Base-by-base conservation (phyloP, 2,888 invertebrate genomes). In the Cistogaster globosa region DNA sequence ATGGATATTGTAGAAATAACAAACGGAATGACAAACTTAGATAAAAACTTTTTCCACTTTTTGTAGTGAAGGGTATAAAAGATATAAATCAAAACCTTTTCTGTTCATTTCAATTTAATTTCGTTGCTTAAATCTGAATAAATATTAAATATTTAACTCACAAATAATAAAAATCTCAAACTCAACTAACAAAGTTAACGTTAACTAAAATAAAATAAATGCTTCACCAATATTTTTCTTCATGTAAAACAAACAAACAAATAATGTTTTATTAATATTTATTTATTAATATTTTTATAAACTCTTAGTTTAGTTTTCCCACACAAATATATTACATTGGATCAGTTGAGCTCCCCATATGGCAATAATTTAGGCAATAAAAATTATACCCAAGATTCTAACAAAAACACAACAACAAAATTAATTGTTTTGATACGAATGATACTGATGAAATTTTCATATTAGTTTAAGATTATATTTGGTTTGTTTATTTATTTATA, bases 391-490 rank as follows among this genome's bases (percentile, higher is more conserved):
- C 63, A 42, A 76, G 45, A 65, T 38, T 63, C 57, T 6, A 22
- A 69, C 1, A 69, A 53, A 63, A 58, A 38, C 11, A 48, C 12
- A 77, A 45, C 20, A 60, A 45, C 20, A 60, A n/a, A 38, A 72
- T 72, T 65, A 60, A 45, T 20, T 32, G 48, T 75, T 36, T 42
- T 55, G 32, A 32, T 77, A 58, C 55, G 32, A 57, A 75, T 75
- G n/a, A 22, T 68, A 58, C 9, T 68, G 68, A 58, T 74, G 38
- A 83, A 77, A 57, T 51, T 75, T 76, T 63, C 45, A 7, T 72
- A 76, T 72, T 53, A 58, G 38, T 68, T 83, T 60, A 32, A 57
- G 16, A 3, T 48, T 11, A 20, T 32, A 45, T 12, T 20, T n/a
- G 0, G 36, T 32, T 51, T 32, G 8, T 76, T 58, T 48, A n/a